A percentile compares a stretch with the other conserved stretches of the same genome.
Conservation (phyloP, 2,888 invertebrate species). For the Gymnocheta viridis region DNA sequence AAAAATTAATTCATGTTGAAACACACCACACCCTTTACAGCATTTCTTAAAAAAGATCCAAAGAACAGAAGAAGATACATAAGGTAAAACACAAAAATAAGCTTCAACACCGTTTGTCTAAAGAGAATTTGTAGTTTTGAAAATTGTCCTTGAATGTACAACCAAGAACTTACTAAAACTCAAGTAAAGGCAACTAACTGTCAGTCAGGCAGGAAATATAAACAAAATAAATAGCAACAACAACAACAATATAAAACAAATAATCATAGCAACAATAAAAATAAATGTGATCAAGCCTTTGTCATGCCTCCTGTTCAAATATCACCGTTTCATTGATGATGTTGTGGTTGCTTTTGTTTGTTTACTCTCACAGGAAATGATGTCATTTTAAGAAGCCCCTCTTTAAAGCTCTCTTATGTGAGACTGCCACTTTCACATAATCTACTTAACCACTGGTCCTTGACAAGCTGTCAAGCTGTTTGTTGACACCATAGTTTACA, state of each 20-base stretch:
- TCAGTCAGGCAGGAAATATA: conserved; percentile 1
- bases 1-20: conserved; percentile 4
- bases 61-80: neutral
- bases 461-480: conserved; percentile 17
- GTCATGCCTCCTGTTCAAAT: conserved; percentile 5
- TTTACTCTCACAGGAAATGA: conserved; percentile 58
- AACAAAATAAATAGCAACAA: conserved; percentile 38
- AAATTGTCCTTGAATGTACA: conserved; percentile 40
- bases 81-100: neutral
- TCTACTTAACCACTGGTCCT: neutral
- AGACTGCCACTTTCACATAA: neutral
- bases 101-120: neutral
- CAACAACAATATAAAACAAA: conserved; percentile 34
- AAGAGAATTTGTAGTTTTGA: neutral
- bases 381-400: conserved; percentile 49
- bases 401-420: conserved; percentile 22
- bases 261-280: neutral
- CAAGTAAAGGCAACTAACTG: conserved; percentile 15
- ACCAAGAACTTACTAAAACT: neutral
- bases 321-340: neutral
- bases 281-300: conserved; percentile 15
- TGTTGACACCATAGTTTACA: neutral
- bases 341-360: neutral
- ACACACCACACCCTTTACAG: conserved; percentile 59
- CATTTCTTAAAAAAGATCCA: conserved; percentile 1